Evolutionary conservation across 2,888 invertebrate genomes (phyloP).

Genomic region (Acanthoscelides obtectus): DNA sequence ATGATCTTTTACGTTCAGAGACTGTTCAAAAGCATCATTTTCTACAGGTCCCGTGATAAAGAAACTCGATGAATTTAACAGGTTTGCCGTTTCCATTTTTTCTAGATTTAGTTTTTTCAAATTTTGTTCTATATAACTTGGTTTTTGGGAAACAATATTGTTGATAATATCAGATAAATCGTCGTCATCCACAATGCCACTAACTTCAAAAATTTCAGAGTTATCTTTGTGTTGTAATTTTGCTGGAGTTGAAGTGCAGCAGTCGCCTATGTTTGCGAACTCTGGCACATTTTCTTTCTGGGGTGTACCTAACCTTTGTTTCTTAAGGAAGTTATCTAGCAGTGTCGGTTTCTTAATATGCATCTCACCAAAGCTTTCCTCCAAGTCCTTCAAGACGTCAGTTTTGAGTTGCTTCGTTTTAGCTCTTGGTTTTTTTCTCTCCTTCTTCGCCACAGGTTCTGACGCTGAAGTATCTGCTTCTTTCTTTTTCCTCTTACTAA

Average conservation of each 20-base stretch:
- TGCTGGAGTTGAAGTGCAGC: constrained; percentile 27
- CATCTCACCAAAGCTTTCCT: constrained; percentile 19
- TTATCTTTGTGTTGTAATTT: constrained; percentile 8
- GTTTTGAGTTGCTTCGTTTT: constrained; percentile 7
- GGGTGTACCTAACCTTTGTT: constrained; percentile 19
- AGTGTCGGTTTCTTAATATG: constrained; percentile 17
- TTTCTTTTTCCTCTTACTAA: constrained; percentile 29
- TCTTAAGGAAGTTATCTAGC: constrained; percentile 37
- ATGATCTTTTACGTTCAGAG: constrained; percentile 39
- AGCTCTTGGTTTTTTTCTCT: constrained; percentile 31
- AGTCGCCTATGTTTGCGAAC: constrained; percentile 4
- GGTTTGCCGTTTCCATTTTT: background rate
- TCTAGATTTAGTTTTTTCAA: constrained; percentile 11
- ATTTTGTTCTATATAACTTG: constrained; percentile 26
- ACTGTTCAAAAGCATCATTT: constrained; percentile 60
- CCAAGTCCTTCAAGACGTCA: constrained; percentile 11
- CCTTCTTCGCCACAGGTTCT: constrained; percentile 32
- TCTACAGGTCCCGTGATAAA: constrained; percentile 39
- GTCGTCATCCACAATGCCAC: constrained; percentile 42
- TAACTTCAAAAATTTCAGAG: constrained; percentile 12
- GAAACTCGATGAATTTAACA: constrained; percentile 31
- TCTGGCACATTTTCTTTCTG: background rate
- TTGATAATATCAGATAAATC: constrained; percentile 55
- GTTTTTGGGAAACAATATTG: constrained; percentile 45
- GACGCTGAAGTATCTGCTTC: constrained; percentile 31